These are phyloP conservation scores for Zaprionus camerounensis DNA, from an alignment of 1,140 invertebrate genomes.

Conservation along the genomic window DNA sequence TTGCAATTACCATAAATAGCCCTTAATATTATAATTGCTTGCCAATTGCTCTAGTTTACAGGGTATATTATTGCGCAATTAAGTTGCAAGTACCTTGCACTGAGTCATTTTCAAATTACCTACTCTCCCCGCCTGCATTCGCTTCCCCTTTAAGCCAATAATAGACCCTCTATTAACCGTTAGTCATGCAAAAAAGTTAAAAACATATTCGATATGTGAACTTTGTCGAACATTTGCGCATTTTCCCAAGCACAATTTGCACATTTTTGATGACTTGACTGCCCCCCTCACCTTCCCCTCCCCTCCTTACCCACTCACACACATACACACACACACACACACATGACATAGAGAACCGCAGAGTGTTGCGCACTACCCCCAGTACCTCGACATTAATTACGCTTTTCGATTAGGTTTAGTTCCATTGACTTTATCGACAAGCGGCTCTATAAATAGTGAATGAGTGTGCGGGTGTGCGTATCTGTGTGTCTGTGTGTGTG, in stretches of 20 bases:
- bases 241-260: constrained; percentile 42
- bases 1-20: no score
- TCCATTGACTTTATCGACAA: constrained; percentile 38
- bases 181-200: constrained; percentile 21
- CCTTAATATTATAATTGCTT: background rate
- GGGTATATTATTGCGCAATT: constrained; percentile 4
- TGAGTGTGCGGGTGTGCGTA: background rate
- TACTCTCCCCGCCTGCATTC: background rate
- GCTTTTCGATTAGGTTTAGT: constrained; percentile 33
- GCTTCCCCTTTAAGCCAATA: background rate
- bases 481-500: background rate
- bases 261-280: constrained; percentile 36
- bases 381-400: constrained; percentile 29
- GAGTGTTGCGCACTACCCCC: constrained; percentile 1
- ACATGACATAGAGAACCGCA: background rate
- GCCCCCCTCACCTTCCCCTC: no score
- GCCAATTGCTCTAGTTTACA: background rate
- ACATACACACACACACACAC: background rate
- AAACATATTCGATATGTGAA: constrained; percentile 32
- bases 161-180: constrained; percentile 4
- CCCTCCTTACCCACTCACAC: no score
- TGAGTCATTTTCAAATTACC: background rate
- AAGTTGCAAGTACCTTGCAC: background rate
- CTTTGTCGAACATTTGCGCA: constrained; percentile 40
- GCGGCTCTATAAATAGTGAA: constrained; percentile 36